Conservation (phyloP, 2,113 vertebrate species). For the Alexandromys fortis region DNA sequence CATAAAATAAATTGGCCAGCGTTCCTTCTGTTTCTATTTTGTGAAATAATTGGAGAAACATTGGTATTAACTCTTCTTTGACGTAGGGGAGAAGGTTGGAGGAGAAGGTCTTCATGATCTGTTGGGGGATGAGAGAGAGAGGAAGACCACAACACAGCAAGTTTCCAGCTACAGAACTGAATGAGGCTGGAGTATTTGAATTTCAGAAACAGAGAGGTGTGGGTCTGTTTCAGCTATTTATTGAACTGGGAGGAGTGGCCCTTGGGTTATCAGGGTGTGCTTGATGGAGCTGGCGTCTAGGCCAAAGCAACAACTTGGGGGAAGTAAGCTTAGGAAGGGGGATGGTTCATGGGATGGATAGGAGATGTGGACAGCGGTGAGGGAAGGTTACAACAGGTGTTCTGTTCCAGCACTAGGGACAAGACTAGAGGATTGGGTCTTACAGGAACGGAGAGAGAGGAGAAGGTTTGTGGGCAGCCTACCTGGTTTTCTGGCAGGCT, state of each 20-base stretch:
- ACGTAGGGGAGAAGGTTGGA: background rate
- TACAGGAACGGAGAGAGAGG: background rate
- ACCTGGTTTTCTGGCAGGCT: background rate
- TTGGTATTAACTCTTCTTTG: background rate
- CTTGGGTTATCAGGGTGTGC: background rate
- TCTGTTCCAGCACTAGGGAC: background rate
- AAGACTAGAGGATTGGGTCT: background rate
- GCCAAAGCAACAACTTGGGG: background rate
- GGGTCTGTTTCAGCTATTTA: background rate
- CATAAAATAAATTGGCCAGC: background rate
- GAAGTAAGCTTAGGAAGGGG: rapidly evolving
- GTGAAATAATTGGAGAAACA: background rate
- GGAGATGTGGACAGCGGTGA: background rate
- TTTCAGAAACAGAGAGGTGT: background rate
- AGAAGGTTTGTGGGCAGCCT: background rate
- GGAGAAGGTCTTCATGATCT: background rate
- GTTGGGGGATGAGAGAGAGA: background rate
- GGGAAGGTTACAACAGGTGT: background rate
- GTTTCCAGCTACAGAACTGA: background rate
- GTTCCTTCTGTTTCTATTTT: background rate
- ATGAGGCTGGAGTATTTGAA: background rate
- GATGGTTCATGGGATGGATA: background rate
- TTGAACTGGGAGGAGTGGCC: background rate
- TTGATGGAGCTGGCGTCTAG: background rate
- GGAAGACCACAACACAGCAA: too few species aligned